Percentiles rank a stretch among this genome's conserved stretches.
Conservation (phyloP, 2,888 invertebrate species). For the Pseudanteris insignis region DNA sequence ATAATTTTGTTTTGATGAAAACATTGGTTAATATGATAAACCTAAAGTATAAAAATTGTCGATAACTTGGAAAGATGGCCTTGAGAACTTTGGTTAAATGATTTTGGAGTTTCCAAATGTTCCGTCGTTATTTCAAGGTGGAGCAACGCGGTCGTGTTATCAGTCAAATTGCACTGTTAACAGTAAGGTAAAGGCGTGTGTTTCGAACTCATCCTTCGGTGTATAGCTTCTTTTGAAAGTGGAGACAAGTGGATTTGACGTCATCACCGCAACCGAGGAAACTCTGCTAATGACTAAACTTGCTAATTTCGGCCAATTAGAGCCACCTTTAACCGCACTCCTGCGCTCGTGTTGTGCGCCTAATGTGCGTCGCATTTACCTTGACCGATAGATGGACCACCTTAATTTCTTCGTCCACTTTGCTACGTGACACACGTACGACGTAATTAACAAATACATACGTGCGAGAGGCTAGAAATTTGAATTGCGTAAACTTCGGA, state of each 20-base stretch:
- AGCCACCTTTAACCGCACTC: slow-evolving; percentile 49
- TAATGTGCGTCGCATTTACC: slow-evolving; percentile 62
- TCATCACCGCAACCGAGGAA: slow-evolving; percentile 59
- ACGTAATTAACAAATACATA: slow-evolving; percentile 45
- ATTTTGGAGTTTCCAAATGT: slow-evolving; percentile 24
- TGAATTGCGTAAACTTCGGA: slow-evolving; percentile 31
- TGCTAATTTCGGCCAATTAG: slow-evolving; percentile 67
- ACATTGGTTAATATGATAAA: no score
- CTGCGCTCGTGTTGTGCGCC: slow-evolving; percentile 52
- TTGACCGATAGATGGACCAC: slow-evolving; percentile 59
- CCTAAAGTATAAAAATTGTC: no score
- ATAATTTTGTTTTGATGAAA: no score
- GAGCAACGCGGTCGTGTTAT: slow-evolving; percentile 33
- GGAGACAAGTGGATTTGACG: slow-evolving; percentile 60
- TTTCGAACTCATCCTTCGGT: slow-evolving; percentile 48
- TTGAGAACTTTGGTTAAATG: slow-evolving; percentile 12
- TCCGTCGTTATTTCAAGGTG: slow-evolving; percentile 27
- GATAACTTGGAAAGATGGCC: no score
- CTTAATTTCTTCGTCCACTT: slow-evolving; percentile 51
- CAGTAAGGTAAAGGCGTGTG: slow-evolving; percentile 35
- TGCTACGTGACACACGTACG: slow-evolving; percentile 30
- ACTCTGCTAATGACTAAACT: slow-evolving; percentile 67
- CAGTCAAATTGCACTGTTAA: slow-evolving; percentile 41
- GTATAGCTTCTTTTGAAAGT: slow-evolving; percentile 58
- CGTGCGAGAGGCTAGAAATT: no score